These are phyloP conservation scores for Cheilosia soror DNA, from an alignment of 2,888 invertebrate genomes.

Conservation along the genomic window DNA sequence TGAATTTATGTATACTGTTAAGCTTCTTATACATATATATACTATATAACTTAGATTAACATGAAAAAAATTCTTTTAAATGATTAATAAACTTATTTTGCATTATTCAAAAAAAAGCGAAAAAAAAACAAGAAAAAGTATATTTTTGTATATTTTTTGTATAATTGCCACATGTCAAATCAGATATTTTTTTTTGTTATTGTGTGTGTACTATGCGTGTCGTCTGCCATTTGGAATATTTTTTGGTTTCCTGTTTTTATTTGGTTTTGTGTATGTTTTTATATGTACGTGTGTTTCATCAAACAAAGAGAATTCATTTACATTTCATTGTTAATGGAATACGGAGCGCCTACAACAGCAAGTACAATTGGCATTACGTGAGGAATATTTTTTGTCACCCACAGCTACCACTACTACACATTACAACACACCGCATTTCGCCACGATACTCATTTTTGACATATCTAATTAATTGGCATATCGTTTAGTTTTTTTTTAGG, in stretches of 20 bases:
- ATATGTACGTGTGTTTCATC: conserved; percentile 58
- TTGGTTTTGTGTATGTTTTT: conserved; percentile 28
- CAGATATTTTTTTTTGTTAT: conserved; percentile 52
- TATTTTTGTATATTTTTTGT: conserved; percentile 72
- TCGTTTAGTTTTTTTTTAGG: conserved; percentile 1
- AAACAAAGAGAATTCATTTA: conserved; percentile 57
- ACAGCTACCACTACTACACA: conserved; percentile 38
- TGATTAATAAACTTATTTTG: conserved; percentile 76
- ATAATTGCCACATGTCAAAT: conserved; percentile 72
- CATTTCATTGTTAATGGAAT: conserved; percentile 75
- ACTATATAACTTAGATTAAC: conserved; percentile 70
- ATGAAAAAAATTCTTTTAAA: conserved; percentile 71
- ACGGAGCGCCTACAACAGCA: conserved; percentile 53
- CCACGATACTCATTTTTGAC: conserved; percentile 65
- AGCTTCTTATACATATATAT: conserved; percentile 73
- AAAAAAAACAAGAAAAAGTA: conserved; percentile 66
- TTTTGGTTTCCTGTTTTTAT: conserved; percentile 22
- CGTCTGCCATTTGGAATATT: conserved; percentile 37
- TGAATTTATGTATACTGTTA: conserved; percentile 70
- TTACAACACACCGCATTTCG: conserved; percentile 45
- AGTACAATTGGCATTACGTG: conserved; percentile 71
- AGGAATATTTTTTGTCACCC: conserved; percentile 67
- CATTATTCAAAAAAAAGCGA: conserved; percentile 69
- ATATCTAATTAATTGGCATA: conserved; percentile 60
- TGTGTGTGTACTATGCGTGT: conserved; percentile 61